Base-by-base conservation (phyloP, 2,113 vertebrate species). In the Delphinapterus leucas region DNA sequence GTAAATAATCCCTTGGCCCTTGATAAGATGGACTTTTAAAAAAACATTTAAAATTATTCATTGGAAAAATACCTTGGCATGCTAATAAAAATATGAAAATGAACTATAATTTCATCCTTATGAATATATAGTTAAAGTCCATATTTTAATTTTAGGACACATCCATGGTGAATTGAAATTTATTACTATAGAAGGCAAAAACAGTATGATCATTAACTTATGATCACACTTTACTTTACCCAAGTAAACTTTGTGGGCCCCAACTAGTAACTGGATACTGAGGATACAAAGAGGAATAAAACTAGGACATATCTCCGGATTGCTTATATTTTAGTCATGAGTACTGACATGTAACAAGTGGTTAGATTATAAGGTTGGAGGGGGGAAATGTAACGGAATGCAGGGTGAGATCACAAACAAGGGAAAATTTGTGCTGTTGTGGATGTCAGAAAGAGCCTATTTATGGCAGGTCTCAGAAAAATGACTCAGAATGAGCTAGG, bases 81-180 rank as follows among this genome's bases (percentile, higher is more conserved):
- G 36, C 83, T 95, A 98, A 97, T 97, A 95, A 98, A 98, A 97
- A 94, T 60, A 93, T 93, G 70, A 96, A 90, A 89, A 81, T 87
- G n/a, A 87, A 14, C 17, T 86, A 81, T 92, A 86, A 70, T 95
- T 83, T 74, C 15, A 77, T 18, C 26, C 55, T 80, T 93, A 83
- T 60, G 88, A 67, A 65, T 88, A 49, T 79, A 95, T 33, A 95
- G 47, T 61, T 91, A 88, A 90, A 79, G 12, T 94, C 95, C 17
- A 81, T 68, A 67, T 86, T 90, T 96, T 77, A 96, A 94, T 88
- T 88, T 25, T 86, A 77, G 18, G 38, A 65, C 3, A 77, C 4
- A 89, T 74, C 7, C 31, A 68, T 90, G 58, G 8, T 89, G 25
- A 31, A 85, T 74, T 81, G 20, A 89, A 95, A 89, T 95, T 31